These are phyloP conservation scores for Microctonus brassicae DNA, from an alignment of 2,888 invertebrate species.

Conservation along the genomic window DNA sequence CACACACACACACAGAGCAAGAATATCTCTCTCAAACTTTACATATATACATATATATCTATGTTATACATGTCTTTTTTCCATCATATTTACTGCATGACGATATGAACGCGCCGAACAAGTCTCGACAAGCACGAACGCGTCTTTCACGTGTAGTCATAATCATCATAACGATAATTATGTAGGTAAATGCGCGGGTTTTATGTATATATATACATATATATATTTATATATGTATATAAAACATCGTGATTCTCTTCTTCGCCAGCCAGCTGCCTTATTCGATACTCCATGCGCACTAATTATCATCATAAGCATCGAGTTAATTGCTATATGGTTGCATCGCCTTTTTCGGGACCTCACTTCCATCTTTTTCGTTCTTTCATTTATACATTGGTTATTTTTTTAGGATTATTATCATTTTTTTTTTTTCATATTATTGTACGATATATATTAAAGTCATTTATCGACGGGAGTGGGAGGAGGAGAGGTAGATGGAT, in stretches of 20 bases:
- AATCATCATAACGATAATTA: slow-evolving; percentile 67
- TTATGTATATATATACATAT: too few relatives aligned
- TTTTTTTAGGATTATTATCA: slow-evolving; percentile 2
- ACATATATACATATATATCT: too few relatives aligned
- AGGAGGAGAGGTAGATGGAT: too few relatives aligned
- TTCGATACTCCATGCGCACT: slow-evolving; percentile 61
- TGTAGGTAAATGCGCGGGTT: slow-evolving; percentile 64
- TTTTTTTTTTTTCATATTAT: slow-evolving; percentile 11
- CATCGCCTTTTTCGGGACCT: slow-evolving; percentile 29
- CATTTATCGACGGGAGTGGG: too few relatives aligned
- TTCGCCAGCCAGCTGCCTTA: slow-evolving; percentile 65
- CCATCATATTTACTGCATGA: not conserved
- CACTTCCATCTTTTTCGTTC: slow-evolving; percentile 24
- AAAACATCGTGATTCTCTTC: slow-evolving; percentile 39
- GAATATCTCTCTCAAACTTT: too few relatives aligned
- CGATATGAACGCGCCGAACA: not conserved
- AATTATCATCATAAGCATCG: slow-evolving; percentile 66
- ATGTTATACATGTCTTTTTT: not conserved
- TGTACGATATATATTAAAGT: too few relatives aligned
- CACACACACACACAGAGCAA: too few relatives aligned
- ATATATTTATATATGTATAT: too few relatives aligned
- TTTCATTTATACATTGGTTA: slow-evolving; percentile 20
- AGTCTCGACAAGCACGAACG: too few relatives aligned
- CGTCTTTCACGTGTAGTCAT: slow-evolving; percentile 50
- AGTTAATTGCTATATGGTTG: slow-evolving; percentile 63